Evolutionary conservation across 1,140 invertebrate species (phyloP), one percentile per base, ranked within the genome.

Genomic region (Drosophila sechellia): DNA sequence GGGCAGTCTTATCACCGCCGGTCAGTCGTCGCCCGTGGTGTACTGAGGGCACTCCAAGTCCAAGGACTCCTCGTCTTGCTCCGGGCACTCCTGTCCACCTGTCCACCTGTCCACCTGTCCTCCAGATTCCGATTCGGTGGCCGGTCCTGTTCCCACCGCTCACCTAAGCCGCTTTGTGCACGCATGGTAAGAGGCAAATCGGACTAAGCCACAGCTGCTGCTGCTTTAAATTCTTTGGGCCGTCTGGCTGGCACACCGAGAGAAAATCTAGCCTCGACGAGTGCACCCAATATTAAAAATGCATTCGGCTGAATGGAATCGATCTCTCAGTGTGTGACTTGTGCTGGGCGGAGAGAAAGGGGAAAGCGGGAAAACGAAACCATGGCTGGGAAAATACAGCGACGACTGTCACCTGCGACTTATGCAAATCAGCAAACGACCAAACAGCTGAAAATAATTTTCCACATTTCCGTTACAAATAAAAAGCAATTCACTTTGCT

Each of bases 401-500:
- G 35, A 42, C 42, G 60, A 58, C 64, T 78, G 79, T 83, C 79
- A 81, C 70, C 80, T 63, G 76, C 59, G 76, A 86, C 74, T 71
- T 86, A 86, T 86, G 83, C 69, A 86, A 86, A 86, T 86, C 60
- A 60, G 48, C 37, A 46, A 63, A 63, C 52, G 52, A 56, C 77
- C 75, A 56, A 79, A 79, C 79, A 77, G 80, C 80, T 72, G 69
- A 78, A 75, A 87, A 87, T 74, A 89, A 89, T 83, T 89, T 83
- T 79, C 39, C 84, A 87, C 84, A 87, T 87, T 87, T 87, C 84
- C 84, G 84, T 89, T 77, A 80, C 84, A 87, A 87, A 87, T 87
- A 87, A 87, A 87, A 87, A 87, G 76, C 84, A 77, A 89, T 87
- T 87, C 84, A 87, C 84, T 87, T 86, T 87, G 77, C 84, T 87